Evolutionary conservation across 1,140 invertebrate genomes (phyloP).

Genomic region (Drosophila insularis): DNA sequence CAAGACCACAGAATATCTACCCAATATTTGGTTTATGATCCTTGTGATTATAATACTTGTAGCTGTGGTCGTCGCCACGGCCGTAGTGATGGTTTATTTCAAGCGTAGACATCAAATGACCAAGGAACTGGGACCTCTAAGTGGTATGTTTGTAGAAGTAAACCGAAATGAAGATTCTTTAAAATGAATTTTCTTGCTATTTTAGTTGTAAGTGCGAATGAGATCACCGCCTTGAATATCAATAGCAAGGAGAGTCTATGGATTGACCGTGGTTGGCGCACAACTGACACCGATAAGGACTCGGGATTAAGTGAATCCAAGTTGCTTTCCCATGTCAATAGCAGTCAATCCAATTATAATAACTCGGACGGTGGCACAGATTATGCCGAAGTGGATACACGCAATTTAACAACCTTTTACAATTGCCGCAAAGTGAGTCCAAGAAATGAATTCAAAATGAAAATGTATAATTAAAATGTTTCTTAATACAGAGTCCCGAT

Average conservation of each 20-base stretch:
- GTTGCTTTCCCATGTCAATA: conserved; percentile 85
- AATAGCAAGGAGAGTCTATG: conserved; percentile 89
- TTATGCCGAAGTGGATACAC: conserved; percentile 90
- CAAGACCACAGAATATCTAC: conserved; percentile 83
- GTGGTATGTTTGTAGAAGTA: conserved; percentile 53
- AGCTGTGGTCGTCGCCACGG: conserved; percentile 86
- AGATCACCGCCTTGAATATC: conserved; percentile 86
- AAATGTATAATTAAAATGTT: background rate
- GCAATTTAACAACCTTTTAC: conserved; percentile 91
- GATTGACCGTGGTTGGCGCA: conserved; percentile 89
- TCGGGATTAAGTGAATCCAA: conserved; percentile 84
- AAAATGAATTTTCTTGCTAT: background rate
- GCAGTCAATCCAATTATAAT: conserved; percentile 83
- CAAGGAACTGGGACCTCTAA: conserved; percentile 85
- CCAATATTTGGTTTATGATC: conserved; percentile 90
- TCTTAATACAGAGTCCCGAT: conserved; percentile 84
- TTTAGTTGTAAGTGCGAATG: conserved; percentile 85
- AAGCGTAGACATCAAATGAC: conserved; percentile 85
- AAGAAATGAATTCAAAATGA: accelerated
- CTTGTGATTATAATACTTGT: conserved; percentile 86
- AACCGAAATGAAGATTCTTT: background rate
- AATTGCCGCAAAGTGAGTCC: conserved; percentile 83
- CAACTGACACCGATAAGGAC: conserved; percentile 87
- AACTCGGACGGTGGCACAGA: conserved; percentile 85
- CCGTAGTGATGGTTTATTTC: conserved; percentile 86